These are phyloP conservation scores for Macheiramphus alcinus DNA, from an alignment of 2,113 vertebrate species.

Conservation along the genomic window DNA sequence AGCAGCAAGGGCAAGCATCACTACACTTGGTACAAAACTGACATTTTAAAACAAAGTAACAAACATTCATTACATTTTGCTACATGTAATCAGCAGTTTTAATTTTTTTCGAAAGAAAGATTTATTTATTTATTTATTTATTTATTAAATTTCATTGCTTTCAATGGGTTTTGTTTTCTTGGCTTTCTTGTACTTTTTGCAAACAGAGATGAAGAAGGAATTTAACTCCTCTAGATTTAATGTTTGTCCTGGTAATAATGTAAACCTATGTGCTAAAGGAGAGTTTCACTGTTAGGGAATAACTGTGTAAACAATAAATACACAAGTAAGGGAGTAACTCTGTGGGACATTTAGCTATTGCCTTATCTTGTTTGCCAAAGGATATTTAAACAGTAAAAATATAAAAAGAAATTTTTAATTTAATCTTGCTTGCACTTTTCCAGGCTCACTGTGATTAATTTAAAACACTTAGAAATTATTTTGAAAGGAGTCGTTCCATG, in stretches of 20 bases:
- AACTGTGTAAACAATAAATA: background rate
- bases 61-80: background rate
- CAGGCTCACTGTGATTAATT: background rate
- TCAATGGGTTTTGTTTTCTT: background rate
- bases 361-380: background rate
- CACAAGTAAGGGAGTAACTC: background rate
- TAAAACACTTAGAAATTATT: background rate
- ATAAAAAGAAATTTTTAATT: background rate
- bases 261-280: background rate
- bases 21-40: background rate
- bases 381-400: background rate
- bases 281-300: background rate
- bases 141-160: background rate
- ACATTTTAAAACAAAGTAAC: background rate
- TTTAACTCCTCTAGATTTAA: background rate
- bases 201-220: background rate
- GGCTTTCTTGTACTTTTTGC: background rate
- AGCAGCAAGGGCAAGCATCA: background rate
- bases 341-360: background rate
- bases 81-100: background rate
- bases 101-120: background rate
- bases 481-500: background rate
- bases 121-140: background rate
- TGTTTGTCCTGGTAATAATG: background rate
- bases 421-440: background rate